Evolutionary conservation across 2,113 vertebrate species (phyloP), one percentile per base, ranked within the genome.

Genomic region (Sinosuthora webbiana): DNA sequence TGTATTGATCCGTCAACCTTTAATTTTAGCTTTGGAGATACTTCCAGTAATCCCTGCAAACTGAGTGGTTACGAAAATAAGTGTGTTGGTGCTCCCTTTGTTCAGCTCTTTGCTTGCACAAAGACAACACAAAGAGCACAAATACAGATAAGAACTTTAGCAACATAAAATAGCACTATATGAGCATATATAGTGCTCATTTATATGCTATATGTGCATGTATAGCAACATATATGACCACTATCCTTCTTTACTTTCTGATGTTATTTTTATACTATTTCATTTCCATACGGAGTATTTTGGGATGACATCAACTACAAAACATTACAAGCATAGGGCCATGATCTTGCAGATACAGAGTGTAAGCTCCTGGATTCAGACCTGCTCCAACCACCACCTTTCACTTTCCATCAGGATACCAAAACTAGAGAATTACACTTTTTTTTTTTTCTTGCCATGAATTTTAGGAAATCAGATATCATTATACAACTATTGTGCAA

Each of bases 41-140:
- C 10, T 24, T 62, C n/a, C 24, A n/a, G 47, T 50, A 83, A 75
- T 57, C 6, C 4, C 31, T 74, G 39, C 52, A 90, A 71, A 42
- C 2, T 28, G 10, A 0, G 0, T 33, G 18, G 9, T 18, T 41
- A 63, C 10, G 67, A 73, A 84, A 77, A 14, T 5, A 83, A 2
- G 4, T 76, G 13, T 22, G 21, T 25, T 44, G 57, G 3, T 18
- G 10, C 35, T 75, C 18, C 16, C 25, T 63, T 87, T 64, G 13
- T 69, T 81, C 35, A 82, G 4, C 5, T 76, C 20, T 79, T 77
- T 75, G 4, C 49, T 77, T 70, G 9, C 24, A 41, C 41, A 41
- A 41, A 41, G 41, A 41, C 41, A 41, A 41, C 41, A 41, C 41
- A 41, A 41, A 41, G 41, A 41, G 13, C 15, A 76, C 7, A n/a